Base-by-base conservation (phyloP, 2,888 invertebrate genomes). In the Drosophila mimetica region DNA sequence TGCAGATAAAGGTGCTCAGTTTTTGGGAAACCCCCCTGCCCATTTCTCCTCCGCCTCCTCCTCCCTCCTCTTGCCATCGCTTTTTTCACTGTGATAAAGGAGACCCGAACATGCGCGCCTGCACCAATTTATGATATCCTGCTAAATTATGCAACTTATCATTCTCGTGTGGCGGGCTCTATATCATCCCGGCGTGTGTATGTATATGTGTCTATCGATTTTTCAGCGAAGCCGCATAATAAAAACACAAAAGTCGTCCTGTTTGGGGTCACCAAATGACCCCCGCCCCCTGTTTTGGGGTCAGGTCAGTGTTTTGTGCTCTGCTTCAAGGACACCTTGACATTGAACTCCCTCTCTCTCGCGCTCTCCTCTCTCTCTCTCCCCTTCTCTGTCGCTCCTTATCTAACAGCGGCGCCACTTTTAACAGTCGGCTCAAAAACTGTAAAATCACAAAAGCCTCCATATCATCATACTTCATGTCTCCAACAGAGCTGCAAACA, bases 71-170 rank as follows among this genome's bases (percentile, higher is more conserved):
- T 22, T 1, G 42, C 42, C 42, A 25, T 37, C 11, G n/a, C 47
- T 14, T 34, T n/a, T 52, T 32, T 22, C 34, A 8, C 20, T 11
- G 28, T 76, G 77, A 76, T 77, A 75, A 75, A 54, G 57, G 34
- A 37, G 18, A 13, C n/a, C 25, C 13, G 16, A 30, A 9, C 22
- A n/a, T n/a, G 32, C 48, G 32, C 48, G 57, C 77, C 55, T 82
- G 58, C 75, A 71, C 47, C 42, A 64, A 65, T 79, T 87, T 79
- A 82, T 86, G 86, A 60, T 71, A 74, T 86, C 86, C 86, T 87
- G 86, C 77, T 87, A 66, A 86, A 82, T 82, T 82, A 86, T 87
- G 79, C 79, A 86, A 80, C 77, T 88, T 86, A 86, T 88, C 83
- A 82, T 72, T 70, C 59, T 63, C 67, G 41, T 50, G 60, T 46